phyloP scores from a whole-genome alignment of 1,140 invertebrate species.

The Bacillus rossius region DNA sequence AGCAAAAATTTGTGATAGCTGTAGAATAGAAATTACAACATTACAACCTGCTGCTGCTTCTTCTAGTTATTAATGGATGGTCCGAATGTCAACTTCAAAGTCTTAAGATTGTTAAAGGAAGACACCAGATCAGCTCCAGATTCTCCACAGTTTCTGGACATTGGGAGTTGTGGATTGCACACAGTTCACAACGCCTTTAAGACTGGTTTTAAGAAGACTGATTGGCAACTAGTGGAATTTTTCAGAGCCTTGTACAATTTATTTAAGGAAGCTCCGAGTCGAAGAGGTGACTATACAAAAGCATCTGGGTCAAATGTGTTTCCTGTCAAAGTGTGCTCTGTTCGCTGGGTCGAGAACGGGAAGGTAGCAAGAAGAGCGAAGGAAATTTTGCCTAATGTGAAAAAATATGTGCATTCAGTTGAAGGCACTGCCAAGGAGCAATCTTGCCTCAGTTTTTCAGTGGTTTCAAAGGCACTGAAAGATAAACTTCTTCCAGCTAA shows the following conservation, averaged over 20 bases:
- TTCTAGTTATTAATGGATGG: slow-evolving; percentile 14
- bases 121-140: no score
- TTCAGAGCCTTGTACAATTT: slow-evolving; percentile 20
- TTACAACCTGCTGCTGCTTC: slow-evolving; percentile 4
- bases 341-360: slow-evolving; percentile 26
- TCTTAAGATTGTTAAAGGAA: background rate
- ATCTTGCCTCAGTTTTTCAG: slow-evolving; percentile 8
- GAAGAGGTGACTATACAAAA: slow-evolving; percentile 17
- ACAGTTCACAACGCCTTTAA: slow-evolving; percentile 26
- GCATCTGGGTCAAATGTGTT: slow-evolving; percentile 19
- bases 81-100: slow-evolving; percentile 20
- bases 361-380: slow-evolving; percentile 23
- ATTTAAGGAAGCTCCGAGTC: slow-evolving; percentile 22
- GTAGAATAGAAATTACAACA: slow-evolving; percentile 1
- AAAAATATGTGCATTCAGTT: slow-evolving; percentile 1
- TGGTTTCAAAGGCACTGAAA: slow-evolving; percentile 9
- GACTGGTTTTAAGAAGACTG: slow-evolving; percentile 19
- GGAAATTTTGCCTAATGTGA: slow-evolving; percentile 14
- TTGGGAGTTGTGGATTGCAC: slow-evolving; percentile 26
- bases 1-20: no score
- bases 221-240: slow-evolving; percentile 24
- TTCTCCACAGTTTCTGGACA: slow-evolving; percentile 14
- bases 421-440: slow-evolving; percentile 6
- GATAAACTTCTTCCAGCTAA: slow-evolving; percentile 8
- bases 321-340: slow-evolving; percentile 24